phyloP scores from a whole-genome alignment of 2,888 invertebrate species.

The Prosopocoilus inquinatus region DNA sequence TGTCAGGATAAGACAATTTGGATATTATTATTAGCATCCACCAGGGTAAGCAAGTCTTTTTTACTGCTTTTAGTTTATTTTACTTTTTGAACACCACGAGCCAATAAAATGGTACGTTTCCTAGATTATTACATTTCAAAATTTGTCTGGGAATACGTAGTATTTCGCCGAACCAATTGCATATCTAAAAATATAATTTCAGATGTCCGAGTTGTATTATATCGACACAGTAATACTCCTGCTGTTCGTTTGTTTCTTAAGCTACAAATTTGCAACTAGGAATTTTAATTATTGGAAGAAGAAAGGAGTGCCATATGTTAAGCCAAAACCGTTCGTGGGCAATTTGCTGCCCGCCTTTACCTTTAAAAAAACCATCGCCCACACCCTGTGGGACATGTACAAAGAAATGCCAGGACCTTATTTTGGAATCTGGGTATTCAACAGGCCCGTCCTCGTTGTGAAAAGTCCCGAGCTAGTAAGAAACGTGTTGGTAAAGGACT shows the following conservation, averaged over 20 bases:
- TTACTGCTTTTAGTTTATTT: neutral
- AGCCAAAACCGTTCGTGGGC: slow-evolving; percentile 48
- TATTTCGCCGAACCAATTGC: neutral
- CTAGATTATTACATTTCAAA: neutral
- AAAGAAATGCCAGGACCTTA: slow-evolving; percentile 38
- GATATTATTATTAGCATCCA: neutral
- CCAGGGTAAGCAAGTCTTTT: neutral
- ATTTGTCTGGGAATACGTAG: no score
- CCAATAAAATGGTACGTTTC: neutral
- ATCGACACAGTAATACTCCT: slow-evolving; percentile 5
- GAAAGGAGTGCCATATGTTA: slow-evolving; percentile 43
- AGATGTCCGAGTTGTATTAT: slow-evolving; percentile 4
- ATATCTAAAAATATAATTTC: neutral
- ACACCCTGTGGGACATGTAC: slow-evolving; percentile 38
- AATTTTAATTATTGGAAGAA: slow-evolving; percentile 50
- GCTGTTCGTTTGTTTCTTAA: neutral
- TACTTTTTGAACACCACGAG: neutral
- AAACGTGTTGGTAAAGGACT: slow-evolving; percentile 52
- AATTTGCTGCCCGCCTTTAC: slow-evolving; percentile 44
- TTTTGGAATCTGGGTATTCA: slow-evolving; percentile 54
- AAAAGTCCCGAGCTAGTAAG: slow-evolving; percentile 52
- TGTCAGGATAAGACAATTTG: neutral
- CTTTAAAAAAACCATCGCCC: slow-evolving; percentile 37
- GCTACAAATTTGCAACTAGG: slow-evolving; percentile 23
- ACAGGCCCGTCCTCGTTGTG: slow-evolving; percentile 51